phyloP scores from a whole-genome alignment of 2,113 vertebrate genomes.

The Pollachius pollachius region DNA sequence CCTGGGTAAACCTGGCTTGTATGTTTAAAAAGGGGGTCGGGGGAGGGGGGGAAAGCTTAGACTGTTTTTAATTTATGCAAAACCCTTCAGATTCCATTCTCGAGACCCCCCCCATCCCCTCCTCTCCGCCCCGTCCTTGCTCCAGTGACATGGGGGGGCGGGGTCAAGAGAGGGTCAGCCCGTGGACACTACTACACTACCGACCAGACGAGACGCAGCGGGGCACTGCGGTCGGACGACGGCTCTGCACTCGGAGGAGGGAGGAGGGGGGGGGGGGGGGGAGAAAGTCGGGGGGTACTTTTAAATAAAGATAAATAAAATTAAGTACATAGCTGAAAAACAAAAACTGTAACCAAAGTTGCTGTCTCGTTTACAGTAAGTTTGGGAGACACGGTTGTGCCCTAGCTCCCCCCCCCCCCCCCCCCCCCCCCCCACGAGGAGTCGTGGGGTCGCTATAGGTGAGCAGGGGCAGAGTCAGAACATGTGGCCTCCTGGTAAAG shows the following conservation, averaged over 20 bases:
- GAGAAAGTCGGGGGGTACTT: constrained; percentile 73
- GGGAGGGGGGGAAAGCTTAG: constrained; percentile 80
- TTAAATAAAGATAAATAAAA: constrained; percentile 81
- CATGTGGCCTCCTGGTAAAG: constrained; percentile 84
- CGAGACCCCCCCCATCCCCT: constrained; percentile 80
- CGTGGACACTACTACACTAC: constrained; percentile 69
- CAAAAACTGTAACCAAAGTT: constrained; percentile 89
- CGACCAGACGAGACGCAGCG: constrained; percentile 69
- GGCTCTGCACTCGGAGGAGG: constrained; percentile 80
- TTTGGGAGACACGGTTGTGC: constrained; percentile 87
- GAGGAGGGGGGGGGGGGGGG: constrained; percentile 51
- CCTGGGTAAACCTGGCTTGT: constrained; percentile 82
- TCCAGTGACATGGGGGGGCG: constrained; percentile 74
- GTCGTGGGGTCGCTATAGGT: constrained; percentile 44
- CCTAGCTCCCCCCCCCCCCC: constrained; percentile 71
- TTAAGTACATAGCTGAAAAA: constrained; percentile 76
- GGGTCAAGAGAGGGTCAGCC: constrained; percentile 68
- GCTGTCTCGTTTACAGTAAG: constrained; percentile 92
- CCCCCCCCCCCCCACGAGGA: constrained; percentile 36
- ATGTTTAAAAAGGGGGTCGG: constrained; percentile 81
- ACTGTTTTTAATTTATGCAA: constrained; percentile 99
- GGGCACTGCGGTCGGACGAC: constrained; percentile 83
- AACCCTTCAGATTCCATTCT: constrained; percentile 97
- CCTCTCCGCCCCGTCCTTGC: constrained; percentile 73
- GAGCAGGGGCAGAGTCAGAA: constrained; percentile 68